These are phyloP conservation scores for Cerceris ruficornis DNA, from an alignment of 2,888 invertebrate genomes.

Conservation along the genomic window DNA sequence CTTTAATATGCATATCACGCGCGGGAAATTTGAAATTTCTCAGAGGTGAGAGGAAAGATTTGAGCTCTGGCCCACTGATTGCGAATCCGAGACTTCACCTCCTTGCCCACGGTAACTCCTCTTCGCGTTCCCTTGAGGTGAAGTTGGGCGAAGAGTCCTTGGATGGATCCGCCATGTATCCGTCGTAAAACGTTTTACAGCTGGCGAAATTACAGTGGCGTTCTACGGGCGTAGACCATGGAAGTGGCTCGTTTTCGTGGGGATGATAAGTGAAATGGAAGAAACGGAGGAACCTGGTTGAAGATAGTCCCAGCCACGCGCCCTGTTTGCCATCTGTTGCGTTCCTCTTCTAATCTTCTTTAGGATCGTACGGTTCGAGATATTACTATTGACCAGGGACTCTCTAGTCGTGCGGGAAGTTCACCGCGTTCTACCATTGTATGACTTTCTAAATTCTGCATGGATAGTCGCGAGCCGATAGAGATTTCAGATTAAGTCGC, in stretches of 20 bases:
- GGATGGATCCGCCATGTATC: no score
- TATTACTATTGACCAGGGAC: conserved; percentile 21
- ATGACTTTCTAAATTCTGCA: conserved; percentile 5
- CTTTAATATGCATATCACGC: no score
- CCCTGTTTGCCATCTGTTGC: conserved; percentile 74
- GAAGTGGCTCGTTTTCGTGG: background rate
- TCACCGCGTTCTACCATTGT: conserved; percentile 22
- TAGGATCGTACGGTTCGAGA: conserved; percentile 39
- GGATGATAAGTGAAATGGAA: background rate
- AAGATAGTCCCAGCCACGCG: conserved; percentile 65
- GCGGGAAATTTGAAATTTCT: no score
- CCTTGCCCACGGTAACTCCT: no score
- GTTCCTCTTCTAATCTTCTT: conserved; percentile 55
- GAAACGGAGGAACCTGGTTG: conserved; percentile 44
- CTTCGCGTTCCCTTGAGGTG: no score
- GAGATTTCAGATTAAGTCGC: background rate
- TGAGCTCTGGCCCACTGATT: no score
- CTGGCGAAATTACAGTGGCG: background rate
- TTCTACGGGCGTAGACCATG: background rate
- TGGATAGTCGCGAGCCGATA: background rate
- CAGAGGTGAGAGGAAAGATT: no score
- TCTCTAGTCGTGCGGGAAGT: conserved; percentile 17
- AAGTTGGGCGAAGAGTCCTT: no score
- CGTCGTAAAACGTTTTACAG: background rate
- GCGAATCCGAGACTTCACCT: no score